Evolutionary conservation across 2,888 invertebrate genomes (phyloP).

Genomic region (Camptogramma bilineatum): DNA sequence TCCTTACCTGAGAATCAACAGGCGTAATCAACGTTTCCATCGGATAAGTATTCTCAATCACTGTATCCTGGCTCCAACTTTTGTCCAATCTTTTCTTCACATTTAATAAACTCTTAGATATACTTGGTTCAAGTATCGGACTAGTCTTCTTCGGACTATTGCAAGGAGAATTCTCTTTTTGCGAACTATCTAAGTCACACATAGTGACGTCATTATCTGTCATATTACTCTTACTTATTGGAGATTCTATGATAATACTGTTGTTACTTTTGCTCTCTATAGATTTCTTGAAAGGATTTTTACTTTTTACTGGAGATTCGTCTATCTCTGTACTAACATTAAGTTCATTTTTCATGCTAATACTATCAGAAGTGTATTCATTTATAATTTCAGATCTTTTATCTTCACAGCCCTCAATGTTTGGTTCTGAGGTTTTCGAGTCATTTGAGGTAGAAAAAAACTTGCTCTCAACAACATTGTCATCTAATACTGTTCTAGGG

Average conservation of each 20-base stretch:
- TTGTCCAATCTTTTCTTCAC: constrained; percentile 41
- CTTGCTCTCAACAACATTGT: constrained; percentile 85
- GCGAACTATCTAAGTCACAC: constrained; percentile 58
- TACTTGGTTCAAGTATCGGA: constrained; percentile 65
- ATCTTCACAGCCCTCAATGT: constrained; percentile 48
- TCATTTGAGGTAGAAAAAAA: constrained; percentile 72
- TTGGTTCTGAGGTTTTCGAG: constrained; percentile 14
- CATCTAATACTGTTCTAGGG: constrained; percentile 73
- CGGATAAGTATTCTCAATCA: constrained; percentile 75
- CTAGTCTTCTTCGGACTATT: constrained; percentile 59
- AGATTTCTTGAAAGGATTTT: constrained; percentile 31
- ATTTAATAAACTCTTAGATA: constrained; percentile 54
- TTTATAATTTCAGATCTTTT: constrained; percentile 1
- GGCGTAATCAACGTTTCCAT: constrained; percentile 67
- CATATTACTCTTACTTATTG: background rate
- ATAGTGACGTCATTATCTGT: constrained; percentile 46
- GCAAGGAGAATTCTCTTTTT: constrained; percentile 67
- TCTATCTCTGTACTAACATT: constrained; percentile 39
- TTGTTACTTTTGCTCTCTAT: constrained; percentile 17
- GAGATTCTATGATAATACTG: constrained; percentile 9
- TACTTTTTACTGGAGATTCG: constrained; percentile 55
- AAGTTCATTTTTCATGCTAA: constrained; percentile 22
- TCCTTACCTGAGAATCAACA: constrained; percentile 69
- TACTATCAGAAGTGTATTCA: constrained; percentile 40
- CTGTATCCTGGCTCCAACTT: constrained; percentile 61